Conservation (phyloP, 2,888 invertebrate genomes). For the Opisthograptis luteolata region DNA sequence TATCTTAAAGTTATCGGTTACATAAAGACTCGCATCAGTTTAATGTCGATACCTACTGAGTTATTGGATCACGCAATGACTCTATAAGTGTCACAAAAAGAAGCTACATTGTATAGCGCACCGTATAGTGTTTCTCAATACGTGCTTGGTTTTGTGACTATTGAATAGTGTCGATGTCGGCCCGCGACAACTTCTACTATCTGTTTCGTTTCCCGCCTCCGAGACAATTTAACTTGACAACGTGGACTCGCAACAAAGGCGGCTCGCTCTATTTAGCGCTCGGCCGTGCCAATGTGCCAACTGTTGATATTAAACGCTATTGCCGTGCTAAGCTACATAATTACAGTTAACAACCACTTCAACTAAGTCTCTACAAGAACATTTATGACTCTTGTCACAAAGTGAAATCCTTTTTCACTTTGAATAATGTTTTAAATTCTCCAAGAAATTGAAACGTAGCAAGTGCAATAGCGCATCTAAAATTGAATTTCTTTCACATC, state of each 20-base stretch:
- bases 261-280: slow-evolving; percentile 73
- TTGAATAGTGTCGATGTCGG: slow-evolving; percentile 77
- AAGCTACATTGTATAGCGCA: slow-evolving; percentile 22
- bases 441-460: slow-evolving; percentile 7
- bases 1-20: no score
- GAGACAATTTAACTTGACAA: slow-evolving; percentile 83
- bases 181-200: slow-evolving; percentile 77
- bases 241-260: slow-evolving; percentile 74
- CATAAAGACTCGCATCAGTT: no score
- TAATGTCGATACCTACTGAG: no score
- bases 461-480: slow-evolving; percentile 24
- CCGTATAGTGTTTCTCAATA: not conserved
- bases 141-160: slow-evolving; percentile 44
- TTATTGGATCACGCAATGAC: no score
- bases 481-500: slow-evolving; percentile 31
- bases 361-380: not conserved
- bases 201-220: slow-evolving; percentile 78
- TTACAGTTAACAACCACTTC: slow-evolving; percentile 28
- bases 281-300: slow-evolving; percentile 55
- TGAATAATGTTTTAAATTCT: slow-evolving; percentile 8
- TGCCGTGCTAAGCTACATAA: slow-evolving; percentile 16
- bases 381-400: not conserved
- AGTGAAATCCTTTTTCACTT: slow-evolving; percentile 7
- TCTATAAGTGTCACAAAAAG: no score
- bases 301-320: slow-evolving; percentile 55